Conservation (phyloP, 2,113 vertebrate genomes). For the Otocyon megalotis region DNA sequence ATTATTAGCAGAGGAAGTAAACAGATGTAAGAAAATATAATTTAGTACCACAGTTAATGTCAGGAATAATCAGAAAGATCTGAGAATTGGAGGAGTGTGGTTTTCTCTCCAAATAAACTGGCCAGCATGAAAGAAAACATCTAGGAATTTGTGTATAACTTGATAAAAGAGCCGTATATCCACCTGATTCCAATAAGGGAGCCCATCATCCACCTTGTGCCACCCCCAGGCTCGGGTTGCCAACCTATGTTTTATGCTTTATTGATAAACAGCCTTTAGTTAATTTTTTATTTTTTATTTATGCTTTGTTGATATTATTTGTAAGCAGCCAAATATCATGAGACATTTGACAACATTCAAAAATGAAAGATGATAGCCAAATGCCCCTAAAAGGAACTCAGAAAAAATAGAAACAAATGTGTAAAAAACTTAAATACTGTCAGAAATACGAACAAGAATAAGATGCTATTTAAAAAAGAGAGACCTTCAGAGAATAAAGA, state of each 20-base stretch:
- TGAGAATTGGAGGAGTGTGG: neutral
- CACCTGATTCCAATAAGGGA: neutral
- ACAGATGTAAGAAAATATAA: neutral
- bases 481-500: neutral
- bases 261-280: neutral
- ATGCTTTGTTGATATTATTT: neutral
- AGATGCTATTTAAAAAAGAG: neutral
- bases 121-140: neutral
- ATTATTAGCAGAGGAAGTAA: neutral
- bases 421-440: neutral
- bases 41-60: neutral
- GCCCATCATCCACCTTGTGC: neutral
- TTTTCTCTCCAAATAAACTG: neutral
- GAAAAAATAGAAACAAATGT: neutral
- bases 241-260: neutral
- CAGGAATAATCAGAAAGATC: neutral
- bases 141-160: neutral
- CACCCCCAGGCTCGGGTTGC: neutral
- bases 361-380: neutral
- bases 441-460: neutral
- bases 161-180: neutral
- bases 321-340: neutral
- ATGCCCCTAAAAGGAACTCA: neutral
- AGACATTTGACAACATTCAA: conserved; percentile 5
- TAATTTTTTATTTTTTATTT: conserved; percentile 10